Percentiles rank a stretch among this genome's conserved stretches.
phyloP scores from a whole-genome alignment of 2,797 vertebrate genomes.

The Graptemys geographica region DNA sequence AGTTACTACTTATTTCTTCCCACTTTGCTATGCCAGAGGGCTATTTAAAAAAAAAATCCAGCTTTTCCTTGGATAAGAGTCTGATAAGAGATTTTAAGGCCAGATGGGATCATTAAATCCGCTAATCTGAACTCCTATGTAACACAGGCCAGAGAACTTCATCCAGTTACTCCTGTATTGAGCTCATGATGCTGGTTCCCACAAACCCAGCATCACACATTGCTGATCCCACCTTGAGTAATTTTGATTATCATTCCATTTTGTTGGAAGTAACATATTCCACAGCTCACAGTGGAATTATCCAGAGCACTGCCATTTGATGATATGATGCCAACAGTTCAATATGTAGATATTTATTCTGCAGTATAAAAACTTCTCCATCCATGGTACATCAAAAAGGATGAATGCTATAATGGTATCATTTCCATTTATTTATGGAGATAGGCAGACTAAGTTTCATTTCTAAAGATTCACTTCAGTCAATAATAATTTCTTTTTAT shows the following conservation, averaged over 20 bases:
- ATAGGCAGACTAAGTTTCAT: slow-evolving; percentile 28
- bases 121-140: neutral
- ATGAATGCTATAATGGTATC: slow-evolving; percentile 19
- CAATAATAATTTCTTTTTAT: slow-evolving; percentile 16
- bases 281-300: slow-evolving; percentile 27
- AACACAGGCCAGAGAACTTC: neutral
- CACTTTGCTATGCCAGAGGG: neutral
- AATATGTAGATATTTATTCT: neutral
- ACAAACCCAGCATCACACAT: neutral
- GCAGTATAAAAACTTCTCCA: neutral
- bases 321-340: neutral
- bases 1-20: neutral
- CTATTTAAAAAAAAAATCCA: neutral
- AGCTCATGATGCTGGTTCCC: neutral
- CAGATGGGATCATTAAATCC: neutral
- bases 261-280: neutral
- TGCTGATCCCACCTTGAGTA: neutral
- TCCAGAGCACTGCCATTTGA: slow-evolving; percentile 3
- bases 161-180: neutral
- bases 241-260: slow-evolving; percentile 3
- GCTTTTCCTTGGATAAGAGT: neutral
- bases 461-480: neutral
- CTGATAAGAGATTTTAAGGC: neutral
- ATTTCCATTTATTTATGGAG: slow-evolving; percentile 29
- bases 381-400: slow-evolving; percentile 26